phyloP scores from a whole-genome alignment of 2,888 invertebrate genomes.

The Sarcophaga caerulescens region DNA sequence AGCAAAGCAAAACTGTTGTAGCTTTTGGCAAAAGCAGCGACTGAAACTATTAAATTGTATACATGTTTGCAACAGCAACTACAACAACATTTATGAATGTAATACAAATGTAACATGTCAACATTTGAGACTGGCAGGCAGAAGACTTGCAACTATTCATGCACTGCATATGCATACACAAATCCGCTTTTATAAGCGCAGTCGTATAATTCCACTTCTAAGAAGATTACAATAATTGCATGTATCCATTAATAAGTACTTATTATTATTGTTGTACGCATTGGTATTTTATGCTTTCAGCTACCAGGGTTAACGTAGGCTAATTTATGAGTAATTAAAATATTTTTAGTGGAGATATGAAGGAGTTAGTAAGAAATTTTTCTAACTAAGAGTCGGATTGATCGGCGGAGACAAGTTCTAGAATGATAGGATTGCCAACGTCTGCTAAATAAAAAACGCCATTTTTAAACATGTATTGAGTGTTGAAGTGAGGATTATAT shows the following conservation, averaged over 20 bases:
- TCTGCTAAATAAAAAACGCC: too few relatives aligned
- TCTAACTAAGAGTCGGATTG: too few relatives aligned
- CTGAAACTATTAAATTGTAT: too few relatives aligned
- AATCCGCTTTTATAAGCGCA: background rate
- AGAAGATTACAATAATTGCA: constrained; percentile 64
- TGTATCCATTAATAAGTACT: constrained; percentile 51
- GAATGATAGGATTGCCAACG: too few relatives aligned
- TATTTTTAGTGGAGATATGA: too few relatives aligned
- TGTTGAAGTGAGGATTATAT: too few relatives aligned
- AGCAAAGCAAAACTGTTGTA: background rate
- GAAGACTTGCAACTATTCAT: background rate
- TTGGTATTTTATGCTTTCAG: constrained; percentile 2
- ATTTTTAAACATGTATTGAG: too few relatives aligned
- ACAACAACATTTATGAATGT: too few relatives aligned
- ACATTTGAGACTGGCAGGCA: background rate
- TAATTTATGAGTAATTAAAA: background rate
- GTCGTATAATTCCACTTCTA: constrained; percentile 25
- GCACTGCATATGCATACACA: background rate
- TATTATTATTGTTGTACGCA: background rate
- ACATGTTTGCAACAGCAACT: too few relatives aligned
- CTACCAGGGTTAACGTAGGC: background rate
- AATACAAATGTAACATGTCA: constrained; percentile 20
- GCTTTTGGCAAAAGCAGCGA: background rate
- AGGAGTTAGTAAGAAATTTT: too few relatives aligned
- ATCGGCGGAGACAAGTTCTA: too few relatives aligned